A percentile compares a stretch with the other conserved stretches of the same genome.
Conservation (phyloP, 2,113 vertebrate genomes). For the Cyprinodon brontotheroides region DNA sequence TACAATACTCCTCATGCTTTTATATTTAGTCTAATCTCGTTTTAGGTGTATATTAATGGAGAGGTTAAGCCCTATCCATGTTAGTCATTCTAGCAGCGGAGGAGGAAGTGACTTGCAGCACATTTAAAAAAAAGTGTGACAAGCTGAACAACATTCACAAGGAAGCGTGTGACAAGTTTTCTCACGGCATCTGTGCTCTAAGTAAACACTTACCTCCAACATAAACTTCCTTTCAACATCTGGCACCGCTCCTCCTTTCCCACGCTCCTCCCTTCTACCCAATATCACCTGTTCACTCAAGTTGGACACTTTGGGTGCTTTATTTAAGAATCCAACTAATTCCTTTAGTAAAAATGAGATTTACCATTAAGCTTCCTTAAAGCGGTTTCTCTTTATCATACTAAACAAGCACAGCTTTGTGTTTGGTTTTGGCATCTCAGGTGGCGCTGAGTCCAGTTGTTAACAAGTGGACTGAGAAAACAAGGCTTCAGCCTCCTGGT, state of each 20-base stretch:
- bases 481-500: not conserved
- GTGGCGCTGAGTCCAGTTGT: constrained; percentile 57
- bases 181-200: constrained; percentile 59
- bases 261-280: constrained; percentile 49
- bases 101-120: constrained; percentile 37
- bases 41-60: not conserved
- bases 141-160: constrained; percentile 38
- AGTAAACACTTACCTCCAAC: constrained; percentile 73
- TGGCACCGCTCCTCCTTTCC: constrained; percentile 53
- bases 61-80: constrained; percentile 19
- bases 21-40: not conserved
- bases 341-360: constrained; percentile 67
- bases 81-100: constrained; percentile 32
- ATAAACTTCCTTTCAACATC: constrained; percentile 67
- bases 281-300: constrained; percentile 53
- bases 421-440: constrained; percentile 43
- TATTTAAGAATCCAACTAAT: constrained; percentile 68
- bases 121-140: constrained; percentile 51
- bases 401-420: constrained; percentile 71
- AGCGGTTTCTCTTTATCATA: constrained; percentile 69
- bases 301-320: constrained; percentile 34
- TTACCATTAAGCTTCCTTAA: constrained; percentile 65
- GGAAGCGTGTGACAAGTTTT: constrained; percentile 65
- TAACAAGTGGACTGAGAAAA: constrained; percentile 27
- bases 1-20: not conserved